phyloP scores from a whole-genome alignment of 2,113 vertebrate genomes.

The Gyps fulvus region DNA sequence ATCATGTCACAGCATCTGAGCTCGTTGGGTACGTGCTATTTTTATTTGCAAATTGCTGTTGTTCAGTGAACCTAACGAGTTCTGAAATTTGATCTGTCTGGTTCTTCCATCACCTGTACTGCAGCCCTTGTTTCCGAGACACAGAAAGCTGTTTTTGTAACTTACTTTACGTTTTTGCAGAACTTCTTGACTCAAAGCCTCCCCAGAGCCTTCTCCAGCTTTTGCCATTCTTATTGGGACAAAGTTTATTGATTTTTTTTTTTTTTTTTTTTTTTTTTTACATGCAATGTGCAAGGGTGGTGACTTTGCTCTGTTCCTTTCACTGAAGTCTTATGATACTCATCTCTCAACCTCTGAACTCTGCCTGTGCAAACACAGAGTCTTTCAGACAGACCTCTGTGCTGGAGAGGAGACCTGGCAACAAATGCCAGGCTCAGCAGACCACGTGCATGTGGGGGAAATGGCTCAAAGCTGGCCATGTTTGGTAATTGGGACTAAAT shows the following conservation, averaged over 20 bases:
- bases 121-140: not conserved
- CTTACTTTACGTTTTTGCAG: not conserved
- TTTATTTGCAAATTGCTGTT: not conserved
- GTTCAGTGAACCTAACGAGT: not conserved
- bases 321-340: not conserved
- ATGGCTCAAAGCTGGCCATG: not conserved
- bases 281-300: accelerated
- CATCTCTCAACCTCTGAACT: not conserved
- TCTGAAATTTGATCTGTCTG: not conserved
- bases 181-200: not conserved
- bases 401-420: not conserved
- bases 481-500: not conserved
- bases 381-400: not conserved
- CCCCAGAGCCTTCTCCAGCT: not conserved
- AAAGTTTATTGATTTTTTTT: not conserved
- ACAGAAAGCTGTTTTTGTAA: not conserved
- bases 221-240: not conserved
- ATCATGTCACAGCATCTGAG: not conserved
- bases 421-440: not conserved
- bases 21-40: not conserved
- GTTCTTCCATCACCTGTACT: not conserved
- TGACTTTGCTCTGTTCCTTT: not conserved
- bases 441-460: accelerated
- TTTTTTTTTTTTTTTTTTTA: not conserved
- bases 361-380: not conserved